These are phyloP conservation scores for Drosophila novamexicana DNA, from an alignment of 1,140 invertebrate genomes.

Conservation along the genomic window DNA sequence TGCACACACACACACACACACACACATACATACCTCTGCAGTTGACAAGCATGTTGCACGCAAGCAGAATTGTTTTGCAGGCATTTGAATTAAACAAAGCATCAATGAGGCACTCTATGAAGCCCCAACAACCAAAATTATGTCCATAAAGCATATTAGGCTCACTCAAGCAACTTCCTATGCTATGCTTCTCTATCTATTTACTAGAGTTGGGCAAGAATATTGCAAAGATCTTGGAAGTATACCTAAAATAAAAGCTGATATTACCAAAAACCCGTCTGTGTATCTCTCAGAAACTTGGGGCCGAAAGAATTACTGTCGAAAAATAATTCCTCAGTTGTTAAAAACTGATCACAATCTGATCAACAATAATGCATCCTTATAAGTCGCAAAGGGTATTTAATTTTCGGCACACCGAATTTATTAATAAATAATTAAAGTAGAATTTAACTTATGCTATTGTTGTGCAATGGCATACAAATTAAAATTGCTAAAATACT, in stretches of 20 bases:
- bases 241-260: no score
- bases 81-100: conserved; percentile 75
- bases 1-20: conserved; percentile 5
- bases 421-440: not conserved
- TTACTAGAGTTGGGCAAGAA: no score
- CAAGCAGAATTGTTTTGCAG: conserved; percentile 63
- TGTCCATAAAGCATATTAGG: not conserved
- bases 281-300: no score
- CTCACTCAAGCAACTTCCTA: not conserved
- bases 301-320: no score
- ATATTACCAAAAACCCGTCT: no score
- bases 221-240: no score
- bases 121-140: not conserved
- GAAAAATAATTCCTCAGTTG: no score
- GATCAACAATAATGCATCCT: no score
- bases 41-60: conserved; percentile 50
- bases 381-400: no score
- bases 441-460: not conserved
- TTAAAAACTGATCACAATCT: no score
- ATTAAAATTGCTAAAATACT: not conserved
- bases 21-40: conserved; percentile 7
- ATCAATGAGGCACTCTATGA: conserved; percentile 18
- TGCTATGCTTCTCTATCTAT: no score
- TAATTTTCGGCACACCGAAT: no score
- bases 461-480: not conserved